Evolutionary conservation across 2,888 invertebrate genomes (phyloP), one percentile per base, ranked within the genome.

Genomic region (Argyra leucocephala): DNA sequence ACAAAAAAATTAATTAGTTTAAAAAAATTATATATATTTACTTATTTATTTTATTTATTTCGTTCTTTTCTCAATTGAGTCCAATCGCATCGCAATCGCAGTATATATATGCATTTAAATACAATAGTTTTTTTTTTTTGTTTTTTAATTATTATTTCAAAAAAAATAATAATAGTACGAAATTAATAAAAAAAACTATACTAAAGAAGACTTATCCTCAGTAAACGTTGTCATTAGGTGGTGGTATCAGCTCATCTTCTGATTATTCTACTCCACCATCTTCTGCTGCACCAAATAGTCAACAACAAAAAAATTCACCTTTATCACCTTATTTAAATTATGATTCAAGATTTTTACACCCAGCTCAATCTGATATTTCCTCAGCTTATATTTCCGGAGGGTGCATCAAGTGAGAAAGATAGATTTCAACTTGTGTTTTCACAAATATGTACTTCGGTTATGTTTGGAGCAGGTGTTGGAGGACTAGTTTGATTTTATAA

Each of bases 331-430:
- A 95, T 78, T 83, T 96, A 74, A 96, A 95, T 81, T 93, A 93
- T 80, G 94, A 96, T 80, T 93, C 96, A 22, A 84, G 88, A 63
- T 91, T 90, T 76, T 83, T 95, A 72, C 88, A 90, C 59, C 86
- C 88, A 75, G 86, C 88, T 74, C 91, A 93, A 73, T 95, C 96
- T 62, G 95, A 97, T n/a, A n/a, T n/a, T n/a, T n/a, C n/a, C n/a
- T n/a, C n/a, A n/a, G 81, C 97, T 93, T 76, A 90, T 97, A 74
- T 93, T 96, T 74, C 90, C 95, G 63, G 96, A 96, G 80, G 96
- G 96, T 67, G 90, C 89, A 67, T 88, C 87, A 67, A 91, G 92
- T 81, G 91, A 92, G 72, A 84, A 96, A 72, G 97, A 96, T 15
- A 85, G 96, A 70, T 95, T 97, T 73, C 96, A 97, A 79, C 83